Percentiles rank a stretch among this genome's conserved stretches.
Conservation (phyloP, 2,888 invertebrate genomes). For the Unio delphinus region DNA sequence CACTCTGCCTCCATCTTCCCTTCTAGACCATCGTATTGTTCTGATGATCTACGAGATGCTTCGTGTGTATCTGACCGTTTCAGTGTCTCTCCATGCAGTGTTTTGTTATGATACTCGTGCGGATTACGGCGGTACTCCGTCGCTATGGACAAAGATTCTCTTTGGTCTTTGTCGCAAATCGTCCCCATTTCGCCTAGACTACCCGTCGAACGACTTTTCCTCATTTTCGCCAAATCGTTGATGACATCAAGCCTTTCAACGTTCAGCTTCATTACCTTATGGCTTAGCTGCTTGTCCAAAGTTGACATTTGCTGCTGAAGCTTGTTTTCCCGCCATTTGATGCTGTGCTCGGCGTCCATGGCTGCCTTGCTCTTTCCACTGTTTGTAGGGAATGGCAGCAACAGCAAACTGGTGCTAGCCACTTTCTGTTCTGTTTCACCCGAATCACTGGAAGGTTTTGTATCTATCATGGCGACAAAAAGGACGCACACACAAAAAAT, state of each 20-base stretch:
- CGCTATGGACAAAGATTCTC: no score
- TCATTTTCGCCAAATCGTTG: slow-evolving; percentile 20
- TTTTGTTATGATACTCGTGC: no score
- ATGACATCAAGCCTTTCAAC: slow-evolving; percentile 20
- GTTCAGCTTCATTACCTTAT: slow-evolving; percentile 25
- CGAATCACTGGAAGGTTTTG: not conserved
- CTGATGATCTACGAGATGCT: no score
- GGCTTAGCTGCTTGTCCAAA: slow-evolving; percentile 28
- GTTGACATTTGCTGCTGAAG: slow-evolving; percentile 15
- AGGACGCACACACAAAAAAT: no score
- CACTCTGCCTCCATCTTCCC: no score
- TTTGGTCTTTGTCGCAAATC: no score
- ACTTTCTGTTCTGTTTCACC: not conserved
- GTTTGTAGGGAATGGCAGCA: slow-evolving; percentile 4
- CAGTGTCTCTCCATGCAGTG: no score
- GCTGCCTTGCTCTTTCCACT: slow-evolving; percentile 22
- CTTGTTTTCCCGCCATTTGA: slow-evolving; percentile 27
- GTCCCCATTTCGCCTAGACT: no score
- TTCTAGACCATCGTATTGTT: no score
- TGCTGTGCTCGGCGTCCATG: slow-evolving; percentile 21
- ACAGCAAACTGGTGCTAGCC: not conserved
- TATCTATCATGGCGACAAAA: no score
- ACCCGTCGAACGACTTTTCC: slow-evolving; percentile 28
- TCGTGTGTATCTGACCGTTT: no score
- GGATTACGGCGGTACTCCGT: no score